Percentiles rank a stretch among this genome's conserved stretches.
Evolutionary conservation across 2,888 invertebrate species (phyloP).

Genomic region (Ophion slaviceki): DNA sequence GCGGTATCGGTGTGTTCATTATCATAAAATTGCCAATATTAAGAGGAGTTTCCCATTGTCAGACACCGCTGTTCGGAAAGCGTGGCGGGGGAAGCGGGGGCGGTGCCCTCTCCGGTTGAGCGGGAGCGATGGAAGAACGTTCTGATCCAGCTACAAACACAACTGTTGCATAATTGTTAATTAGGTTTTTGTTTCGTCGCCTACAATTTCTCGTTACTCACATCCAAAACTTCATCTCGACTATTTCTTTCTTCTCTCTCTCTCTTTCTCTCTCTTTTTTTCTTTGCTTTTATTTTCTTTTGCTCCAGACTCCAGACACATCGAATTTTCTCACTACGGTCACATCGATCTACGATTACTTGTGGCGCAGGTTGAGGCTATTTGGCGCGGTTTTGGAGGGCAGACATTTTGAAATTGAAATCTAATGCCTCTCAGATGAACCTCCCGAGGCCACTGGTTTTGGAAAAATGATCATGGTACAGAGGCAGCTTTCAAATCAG

Average conservation of each 20-base stretch:
- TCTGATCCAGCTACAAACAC: constrained; percentile 91
- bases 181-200: constrained; percentile 20
- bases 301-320: not conserved
- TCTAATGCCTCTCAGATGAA: too few species aligned
- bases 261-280: not conserved
- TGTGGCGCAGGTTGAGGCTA: not conserved
- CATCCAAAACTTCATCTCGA: constrained; percentile 6
- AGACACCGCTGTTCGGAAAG: constrained; percentile 92
- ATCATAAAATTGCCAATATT: constrained; percentile 85
- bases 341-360: constrained; percentile 49
- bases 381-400: not conserved
- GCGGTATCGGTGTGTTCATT: constrained; percentile 79
- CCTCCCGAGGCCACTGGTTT: too few species aligned
- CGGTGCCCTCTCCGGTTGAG: constrained; percentile 90
- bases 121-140: constrained; percentile 92
- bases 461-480: too few species aligned
- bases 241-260: constrained; percentile 4
- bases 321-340: constrained; percentile 19
- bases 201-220: not conserved
- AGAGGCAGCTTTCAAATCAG: too few species aligned
- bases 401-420: too few species aligned
- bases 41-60: constrained; percentile 90
- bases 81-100: constrained; percentile 93
- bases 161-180: constrained; percentile 76
- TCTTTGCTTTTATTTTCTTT: not conserved